Evolutionary conservation across 2,797 vertebrate genomes (phyloP).

Genomic region (Cygnus olor): DNA sequence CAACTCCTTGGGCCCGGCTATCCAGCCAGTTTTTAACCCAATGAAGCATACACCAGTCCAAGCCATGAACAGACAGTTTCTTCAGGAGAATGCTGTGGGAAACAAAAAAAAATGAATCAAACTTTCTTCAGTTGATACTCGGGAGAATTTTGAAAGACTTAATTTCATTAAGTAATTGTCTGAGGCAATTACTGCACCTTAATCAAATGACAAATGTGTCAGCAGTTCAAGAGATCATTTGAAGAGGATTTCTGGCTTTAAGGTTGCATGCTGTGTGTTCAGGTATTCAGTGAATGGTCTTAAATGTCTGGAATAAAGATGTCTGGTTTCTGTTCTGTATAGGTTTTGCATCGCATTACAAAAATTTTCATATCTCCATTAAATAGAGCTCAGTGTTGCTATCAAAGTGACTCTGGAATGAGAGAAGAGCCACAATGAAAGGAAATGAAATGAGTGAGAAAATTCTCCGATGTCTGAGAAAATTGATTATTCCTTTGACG

Average conservation of each 20-base stretch:
- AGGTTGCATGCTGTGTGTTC: neutral
- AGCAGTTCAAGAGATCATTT: neutral
- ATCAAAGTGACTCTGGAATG: neutral
- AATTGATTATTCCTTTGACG: slow-evolving; percentile 29
- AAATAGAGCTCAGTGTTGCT: slow-evolving; percentile 4
- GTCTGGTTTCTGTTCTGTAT: neutral
- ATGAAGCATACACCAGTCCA: too few species aligned
- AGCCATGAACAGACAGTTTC: too few species aligned
- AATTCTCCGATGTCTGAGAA: slow-evolving; percentile 1
- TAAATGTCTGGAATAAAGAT: neutral
- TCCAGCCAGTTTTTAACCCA: too few species aligned
- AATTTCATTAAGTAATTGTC: neutral
- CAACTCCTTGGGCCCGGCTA: too few species aligned
- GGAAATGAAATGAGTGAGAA: neutral
- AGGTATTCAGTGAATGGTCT: neutral
- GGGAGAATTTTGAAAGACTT: neutral
- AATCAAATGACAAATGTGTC: neutral
- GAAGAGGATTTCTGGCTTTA: neutral
- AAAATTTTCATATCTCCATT: neutral
- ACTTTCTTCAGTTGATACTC: neutral
- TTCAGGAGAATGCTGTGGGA: too few species aligned
- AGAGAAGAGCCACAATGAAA: neutral
- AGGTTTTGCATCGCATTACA: neutral
- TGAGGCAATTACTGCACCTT: neutral
- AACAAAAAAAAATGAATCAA: neutral